Evolutionary conservation across 2,113 vertebrate species (phyloP).

Genomic region (Pardalotus punctatus): DNA sequence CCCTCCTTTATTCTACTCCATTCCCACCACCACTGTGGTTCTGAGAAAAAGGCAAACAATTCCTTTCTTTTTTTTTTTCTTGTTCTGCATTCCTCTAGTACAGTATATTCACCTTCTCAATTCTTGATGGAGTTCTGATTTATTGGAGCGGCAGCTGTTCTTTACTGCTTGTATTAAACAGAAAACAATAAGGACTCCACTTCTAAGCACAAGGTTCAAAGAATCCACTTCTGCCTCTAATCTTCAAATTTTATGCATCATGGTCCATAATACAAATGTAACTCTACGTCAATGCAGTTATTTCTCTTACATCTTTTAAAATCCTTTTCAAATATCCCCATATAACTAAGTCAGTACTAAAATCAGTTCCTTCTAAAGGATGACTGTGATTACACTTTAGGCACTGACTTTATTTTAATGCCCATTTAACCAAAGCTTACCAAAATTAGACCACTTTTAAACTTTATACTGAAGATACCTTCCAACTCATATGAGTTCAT

Average conservation of each 20-base stretch:
- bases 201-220: background rate
- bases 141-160: background rate
- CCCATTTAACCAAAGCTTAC: background rate
- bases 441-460: background rate
- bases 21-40: background rate
- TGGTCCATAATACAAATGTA: background rate
- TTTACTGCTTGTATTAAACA: background rate
- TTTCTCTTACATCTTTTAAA: background rate
- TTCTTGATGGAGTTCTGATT: background rate
- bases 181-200: background rate
- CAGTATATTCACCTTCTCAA: background rate
- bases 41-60: background rate
- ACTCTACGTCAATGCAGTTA: background rate
- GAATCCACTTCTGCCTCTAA: background rate
- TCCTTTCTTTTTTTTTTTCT: background rate
- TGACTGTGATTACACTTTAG: background rate
- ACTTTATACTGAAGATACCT: background rate
- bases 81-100: background rate
- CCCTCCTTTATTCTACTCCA: background rate
- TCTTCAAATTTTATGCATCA: background rate
- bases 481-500: background rate
- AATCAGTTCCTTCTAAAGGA: background rate
- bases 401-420: background rate
- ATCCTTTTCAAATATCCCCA: background rate
- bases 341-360: background rate